Base-by-base conservation (phyloP, 1,140 invertebrate species). In the Cotesia typhae region DNA sequence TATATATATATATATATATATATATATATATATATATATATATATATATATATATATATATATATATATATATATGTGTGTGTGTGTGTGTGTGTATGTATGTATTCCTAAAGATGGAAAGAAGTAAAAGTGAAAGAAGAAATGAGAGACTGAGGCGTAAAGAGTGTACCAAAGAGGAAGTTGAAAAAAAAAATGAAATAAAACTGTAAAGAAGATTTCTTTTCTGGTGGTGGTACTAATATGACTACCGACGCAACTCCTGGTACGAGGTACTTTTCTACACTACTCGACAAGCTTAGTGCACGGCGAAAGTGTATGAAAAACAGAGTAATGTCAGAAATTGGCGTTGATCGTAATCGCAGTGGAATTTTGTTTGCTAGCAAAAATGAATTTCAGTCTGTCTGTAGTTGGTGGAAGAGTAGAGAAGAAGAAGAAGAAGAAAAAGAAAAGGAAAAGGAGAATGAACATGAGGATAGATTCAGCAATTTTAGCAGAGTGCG, bases 341-440 rank as follows among this genome's bases (percentile, higher is more conserved):
- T 55, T 55, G n/a, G 12, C 17, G 53, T 55, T 55, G 53, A 55
- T 14, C 17, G 17, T 55, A 55, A 55, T 55, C 53, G 53, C 53
- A 60, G n/a, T 14, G 53, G 59, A 60, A 60, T 36, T 60, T 60
- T 35, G 20, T 60, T 60, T 60, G 59, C 59, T 17, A n/a, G 53
- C 7, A 57, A 60, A 60, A 35, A 28, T 60, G 28, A 60, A 60
- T 60, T 60, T 36, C 59, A 20, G 28, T 60, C 53, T 14, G 17
- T 14, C 53, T 14, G 53, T n/a, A 5, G 10, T 6, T 47, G 10
- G 6, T 10, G 10, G 41, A 47, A 47, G 41, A 47, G 41, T 5
- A 47, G 28, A 28, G 28, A 28, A 28, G 28, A 28, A 28, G 3
- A 28, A 28, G 28, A 28, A 28, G 28, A 28, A 28, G 28, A 28